phyloP scores from a whole-genome alignment of 2,797 vertebrate genomes.

The Falco berigora region DNA sequence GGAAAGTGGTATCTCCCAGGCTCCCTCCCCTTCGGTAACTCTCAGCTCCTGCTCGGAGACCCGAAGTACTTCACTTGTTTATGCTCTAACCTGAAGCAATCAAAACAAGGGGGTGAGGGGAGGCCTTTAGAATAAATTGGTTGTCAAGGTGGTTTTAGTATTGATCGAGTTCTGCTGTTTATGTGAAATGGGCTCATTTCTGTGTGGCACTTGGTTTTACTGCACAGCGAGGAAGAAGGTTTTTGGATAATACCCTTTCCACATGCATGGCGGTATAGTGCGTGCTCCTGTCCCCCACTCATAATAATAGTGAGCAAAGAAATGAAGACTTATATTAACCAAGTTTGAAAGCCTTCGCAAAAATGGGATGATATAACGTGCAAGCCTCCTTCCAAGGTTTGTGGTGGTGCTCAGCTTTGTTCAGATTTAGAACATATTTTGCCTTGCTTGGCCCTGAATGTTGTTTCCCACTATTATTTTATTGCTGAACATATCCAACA shows the following conservation, averaged over 20 bases:
- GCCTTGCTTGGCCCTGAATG: background rate
- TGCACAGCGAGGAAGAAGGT: background rate
- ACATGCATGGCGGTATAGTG: background rate
- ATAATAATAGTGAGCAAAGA: background rate
- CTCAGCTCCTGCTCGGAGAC: background rate
- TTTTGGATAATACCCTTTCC: constrained; percentile 10
- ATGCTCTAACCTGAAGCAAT: constrained; percentile 53
- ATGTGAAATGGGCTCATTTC: constrained; percentile 54
- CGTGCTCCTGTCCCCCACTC: background rate
- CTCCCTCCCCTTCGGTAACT: constrained; percentile 22
- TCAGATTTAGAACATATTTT: background rate
- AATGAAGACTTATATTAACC: background rate
- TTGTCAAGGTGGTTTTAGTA: constrained; percentile 47
- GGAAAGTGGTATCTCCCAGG: constrained; percentile 47
- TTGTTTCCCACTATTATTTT: background rate
- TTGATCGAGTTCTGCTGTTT: constrained; percentile 61
- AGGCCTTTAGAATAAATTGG: constrained; percentile 35
- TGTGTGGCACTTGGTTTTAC: background rate
- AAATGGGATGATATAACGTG: background rate
- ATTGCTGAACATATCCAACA: background rate
- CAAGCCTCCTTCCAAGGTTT: background rate
- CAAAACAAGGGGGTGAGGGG: background rate
- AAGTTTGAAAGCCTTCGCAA: background rate
- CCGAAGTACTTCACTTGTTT: constrained; percentile 42
- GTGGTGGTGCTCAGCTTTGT: background rate